Evolutionary conservation across 2,888 invertebrate species (phyloP), one percentile per base, ranked within the genome.

Genomic region (Philopedon plagiatum): DNA sequence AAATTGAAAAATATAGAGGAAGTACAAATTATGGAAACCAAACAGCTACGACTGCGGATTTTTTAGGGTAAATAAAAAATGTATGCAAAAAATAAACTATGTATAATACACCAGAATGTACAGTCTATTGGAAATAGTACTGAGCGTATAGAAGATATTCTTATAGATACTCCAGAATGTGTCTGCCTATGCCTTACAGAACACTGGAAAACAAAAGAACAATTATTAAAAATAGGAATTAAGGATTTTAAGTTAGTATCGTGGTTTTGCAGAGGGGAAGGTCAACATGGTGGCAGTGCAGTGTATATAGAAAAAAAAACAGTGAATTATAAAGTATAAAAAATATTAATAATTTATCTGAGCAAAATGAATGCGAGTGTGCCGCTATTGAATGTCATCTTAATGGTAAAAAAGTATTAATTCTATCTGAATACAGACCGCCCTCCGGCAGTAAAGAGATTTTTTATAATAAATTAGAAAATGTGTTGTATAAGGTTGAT

Each of bases 181-280:
- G 4, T 18, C 0, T 41, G 8, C 7, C 5, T 41, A 18, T 3
- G 15, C 9, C 8, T 15, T 2, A 15, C 18, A 5, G 41, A 41
- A 41, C 41, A 65, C 21, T 57, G 65, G 56, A 65, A 56, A 65
- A 13, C 57, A 0, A 32, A 56, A 44, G 39, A 56, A 7, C 65
- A 65, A 18, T 5, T 65, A 26, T 3, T n/a, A 11, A 9, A 32
- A 5, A 26, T 65, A n/a, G 18, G 4, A 15, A 56, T 57, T 1
- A 26, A 18, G 19, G 46, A 56, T 21, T 65, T 65, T 29, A 56
- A 26, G 41, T 19, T 65, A 11, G 57, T 11, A 11, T 15, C 29
- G 7, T 56, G 11, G 3, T 65, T 57, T 32, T 56, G 57, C 13
- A n/a, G 65, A 41, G 44, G 44, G 11, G 44, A 57, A 29, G 39